Conservation (phyloP, 2,113 vertebrate species). For the Dascyllus trimaculatus region DNA sequence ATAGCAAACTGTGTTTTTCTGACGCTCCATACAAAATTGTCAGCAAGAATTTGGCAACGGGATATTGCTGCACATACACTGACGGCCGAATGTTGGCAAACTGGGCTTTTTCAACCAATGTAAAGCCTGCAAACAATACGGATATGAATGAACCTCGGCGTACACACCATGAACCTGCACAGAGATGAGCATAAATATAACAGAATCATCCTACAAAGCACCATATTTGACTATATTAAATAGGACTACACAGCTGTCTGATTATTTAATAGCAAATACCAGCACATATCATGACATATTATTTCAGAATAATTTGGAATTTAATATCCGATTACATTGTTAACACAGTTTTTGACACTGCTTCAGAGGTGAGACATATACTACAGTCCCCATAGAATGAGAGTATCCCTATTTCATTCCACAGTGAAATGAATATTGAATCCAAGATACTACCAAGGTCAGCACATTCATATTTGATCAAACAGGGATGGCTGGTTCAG, state of each 20-base stretch:
- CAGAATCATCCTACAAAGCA: neutral
- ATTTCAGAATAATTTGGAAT: neutral
- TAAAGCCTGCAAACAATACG: neutral
- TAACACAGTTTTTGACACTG: neutral
- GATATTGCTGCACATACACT: constrained; percentile 16
- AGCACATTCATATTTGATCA: constrained; percentile 37
- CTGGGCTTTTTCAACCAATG: constrained; percentile 20
- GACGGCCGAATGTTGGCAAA: constrained; percentile 34
- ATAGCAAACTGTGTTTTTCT: constrained; percentile 46
- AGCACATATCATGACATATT: constrained; percentile 16
- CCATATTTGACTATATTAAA: neutral
- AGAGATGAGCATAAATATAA: neutral
- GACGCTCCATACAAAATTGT: constrained; percentile 46
- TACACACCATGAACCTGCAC: neutral
- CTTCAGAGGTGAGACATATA: constrained; percentile 3
- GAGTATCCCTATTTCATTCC: constrained; percentile 4
- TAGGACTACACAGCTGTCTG: neutral
- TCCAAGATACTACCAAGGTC: constrained; percentile 29
- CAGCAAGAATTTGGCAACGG: constrained; percentile 43
- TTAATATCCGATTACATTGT: neutral
- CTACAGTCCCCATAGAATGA: neutral
- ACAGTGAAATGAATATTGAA: constrained; percentile 29
- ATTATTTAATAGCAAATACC: neutral
- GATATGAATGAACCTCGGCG: neutral
- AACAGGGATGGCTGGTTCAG: constrained; percentile 15